phyloP scores from a whole-genome alignment of 2,888 invertebrate species.

The Ormyrus pomaceus region DNA sequence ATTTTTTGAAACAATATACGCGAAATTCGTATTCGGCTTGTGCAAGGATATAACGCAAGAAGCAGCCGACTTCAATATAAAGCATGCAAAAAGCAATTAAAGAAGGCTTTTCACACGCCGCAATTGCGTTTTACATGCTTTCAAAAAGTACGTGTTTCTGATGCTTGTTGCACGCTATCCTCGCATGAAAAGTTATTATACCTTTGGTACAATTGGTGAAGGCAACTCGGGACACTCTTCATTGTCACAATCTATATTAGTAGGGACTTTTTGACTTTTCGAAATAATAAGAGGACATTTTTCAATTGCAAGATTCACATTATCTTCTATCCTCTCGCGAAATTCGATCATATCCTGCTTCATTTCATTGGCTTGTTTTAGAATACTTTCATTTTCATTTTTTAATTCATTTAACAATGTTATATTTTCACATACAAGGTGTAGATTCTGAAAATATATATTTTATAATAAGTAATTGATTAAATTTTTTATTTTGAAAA shows the following conservation, averaged over 20 bases:
- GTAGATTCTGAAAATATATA: conserved; percentile 79
- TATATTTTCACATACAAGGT: conserved; percentile 89
- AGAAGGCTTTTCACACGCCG: too few relatives aligned
- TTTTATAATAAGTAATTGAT: conserved; percentile 8
- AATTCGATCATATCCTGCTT: conserved; percentile 85
- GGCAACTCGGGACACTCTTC: conserved; percentile 76
- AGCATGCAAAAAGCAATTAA: too few relatives aligned
- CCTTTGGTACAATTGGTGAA: conserved; percentile 78
- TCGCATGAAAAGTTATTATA: conserved; percentile 57
- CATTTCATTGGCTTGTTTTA: conserved; percentile 81
- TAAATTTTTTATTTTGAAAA: conserved; percentile 1
- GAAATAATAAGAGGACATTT: conserved; percentile 85
- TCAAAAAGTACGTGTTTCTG: too few relatives aligned
- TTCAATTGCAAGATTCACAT: conserved; percentile 84
- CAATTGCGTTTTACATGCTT: too few relatives aligned
- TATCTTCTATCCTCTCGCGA: conserved; percentile 84
- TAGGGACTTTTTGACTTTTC: conserved; percentile 80
- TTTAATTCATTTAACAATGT: conserved; percentile 82
- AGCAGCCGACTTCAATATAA: too few relatives aligned
- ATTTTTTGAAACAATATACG: too few relatives aligned
- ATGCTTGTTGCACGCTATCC: too few relatives aligned
- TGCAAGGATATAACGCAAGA: too few relatives aligned
- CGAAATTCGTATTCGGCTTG: too few relatives aligned
- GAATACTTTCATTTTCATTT: conserved; percentile 80
- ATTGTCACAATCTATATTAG: conserved; percentile 78